Evolutionary conservation across 2,888 invertebrate species (phyloP), one percentile per base, ranked within the genome.

Genomic region (Pseudanteris insignis): DNA sequence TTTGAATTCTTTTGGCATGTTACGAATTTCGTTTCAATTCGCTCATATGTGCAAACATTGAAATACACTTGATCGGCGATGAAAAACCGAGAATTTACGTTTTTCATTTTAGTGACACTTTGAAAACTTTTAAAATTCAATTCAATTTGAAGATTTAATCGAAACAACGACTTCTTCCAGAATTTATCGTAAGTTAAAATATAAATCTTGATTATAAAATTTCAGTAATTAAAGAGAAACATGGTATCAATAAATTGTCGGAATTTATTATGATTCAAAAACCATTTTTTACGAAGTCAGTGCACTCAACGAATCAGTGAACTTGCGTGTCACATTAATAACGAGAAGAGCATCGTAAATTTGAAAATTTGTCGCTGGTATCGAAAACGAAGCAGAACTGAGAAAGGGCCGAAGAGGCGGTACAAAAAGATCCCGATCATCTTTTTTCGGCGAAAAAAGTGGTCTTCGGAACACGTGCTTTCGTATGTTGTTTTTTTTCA

Each of bases 291-390:
- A 5, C 21, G 21, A 7, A 7, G 3, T 7, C 21, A 21, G 21
- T 21, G 21, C 21, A 5, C 21, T 3, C 21, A 3, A 7, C 4
- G 21, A 21, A 21, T 21, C 21, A 21, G 37, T 13, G 15, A 15
- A 10, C 15, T 26, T 10, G 15, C 12, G 40, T 13, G 24, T n/a
- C 11, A 25, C 38, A 38, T 43, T 30, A 43, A 43, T 43, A 26
- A 18, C 8, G 29, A 12, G 15, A 13, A 32, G 30, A 11, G 21
- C 26, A n/a, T 43, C 30, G 28, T 43, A 43, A 43, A 43, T 29
- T 18, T 12, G 41, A 43, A 29, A 43, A 43, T 43, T 43, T 43
- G 41, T 43, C 41, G 26, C 9, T 18, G 10, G 40, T 29, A 40
- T 30, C 41, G 18, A 32, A 29, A 30, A 43, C 41, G 30, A 30